A percentile compares a stretch with the other conserved stretches of the same genome.
phyloP scores from a whole-genome alignment of 2,888 invertebrate genomes.

The Diarsia rubi region DNA sequence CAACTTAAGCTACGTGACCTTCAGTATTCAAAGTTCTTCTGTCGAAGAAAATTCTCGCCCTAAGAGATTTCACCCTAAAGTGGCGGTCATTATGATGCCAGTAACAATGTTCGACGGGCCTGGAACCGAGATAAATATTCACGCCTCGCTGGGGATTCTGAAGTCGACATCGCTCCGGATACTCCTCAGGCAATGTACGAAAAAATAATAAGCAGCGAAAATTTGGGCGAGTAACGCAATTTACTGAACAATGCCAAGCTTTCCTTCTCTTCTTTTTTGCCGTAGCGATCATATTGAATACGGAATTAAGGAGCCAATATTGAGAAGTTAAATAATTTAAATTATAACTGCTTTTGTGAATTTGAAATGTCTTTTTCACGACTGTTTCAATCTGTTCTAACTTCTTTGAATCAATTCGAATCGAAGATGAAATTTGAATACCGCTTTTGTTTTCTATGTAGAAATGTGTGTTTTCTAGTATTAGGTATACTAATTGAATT shows the following conservation, averaged over 20 bases:
- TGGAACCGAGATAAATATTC: conserved; percentile 73
- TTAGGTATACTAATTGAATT: not conserved
- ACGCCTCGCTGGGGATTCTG: conserved; percentile 67
- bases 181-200: conserved; percentile 66
- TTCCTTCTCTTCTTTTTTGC: conserved; percentile 30
- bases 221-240: conserved; percentile 53
- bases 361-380: conserved; percentile 7
- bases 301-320: conserved; percentile 12
- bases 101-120: conserved; percentile 70
- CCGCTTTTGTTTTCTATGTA: conserved; percentile 5
- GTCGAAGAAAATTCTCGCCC: conserved; percentile 64
- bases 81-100: conserved; percentile 71
- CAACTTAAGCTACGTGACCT: conserved; percentile 65
- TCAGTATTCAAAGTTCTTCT: conserved; percentile 66
- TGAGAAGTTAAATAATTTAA: conserved; percentile 21
- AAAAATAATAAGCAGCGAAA: conserved; percentile 70
- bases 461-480: no score
- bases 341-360: conserved; percentile 17
- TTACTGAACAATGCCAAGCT: conserved; percentile 53
- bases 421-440: not conserved
- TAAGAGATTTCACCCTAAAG: conserved; percentile 69
- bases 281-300: conserved; percentile 39
- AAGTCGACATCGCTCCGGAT: conserved; percentile 65
- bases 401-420: not conserved
- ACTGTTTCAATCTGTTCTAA: not conserved